Evolutionary conservation across 2,113 vertebrate species (phyloP), one percentile per base, ranked within the genome.

Genomic region (Brienomyrus longianalis): DNA sequence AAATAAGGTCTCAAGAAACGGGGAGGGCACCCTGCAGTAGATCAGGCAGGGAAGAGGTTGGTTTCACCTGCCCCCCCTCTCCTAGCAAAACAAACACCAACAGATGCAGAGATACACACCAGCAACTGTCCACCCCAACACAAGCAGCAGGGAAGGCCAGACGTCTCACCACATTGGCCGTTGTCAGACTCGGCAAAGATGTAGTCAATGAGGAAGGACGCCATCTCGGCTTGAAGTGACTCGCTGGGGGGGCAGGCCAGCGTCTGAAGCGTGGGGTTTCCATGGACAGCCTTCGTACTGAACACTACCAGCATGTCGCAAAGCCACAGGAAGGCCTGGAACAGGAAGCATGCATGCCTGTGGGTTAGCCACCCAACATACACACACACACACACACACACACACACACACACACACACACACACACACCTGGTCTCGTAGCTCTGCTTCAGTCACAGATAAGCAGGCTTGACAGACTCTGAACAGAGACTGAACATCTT

Each of bases 281-380:
- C 93, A 2, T 50, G 90, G 0, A 91, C 91, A 39, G 96, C 92
- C 45, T 54, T 92, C 0, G 48, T 88, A 4, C 96, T 96, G 89
- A 96, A 97, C 90, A 98, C 92, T 91, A 98, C 92, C 93, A 99
- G 95, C 88, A 98, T 86, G 92, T 99, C 97, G 80, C 97, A 98
- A 83, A 99, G 59, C 90, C 97, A 93, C 92, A 95, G 74, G 91
- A 98, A 98, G 2, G 97, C 96, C 98, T 99, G 91, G 2, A 88
- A 48, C 11, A 56, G 87, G 9, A 89, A 50, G 88, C 48, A 89
- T 17, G 51, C 6, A 47, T 7, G 52, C 17, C 17, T 35, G 48
- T 5, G 88, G 39, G 54, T 80, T 80, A 80, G 35, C 27, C n/a
- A 31, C 10, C 45, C 21, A 31, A 31, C 35, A 89, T 77, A 15